phyloP scores from a whole-genome alignment of 1,140 invertebrate genomes.

The Venturia canescens region DNA sequence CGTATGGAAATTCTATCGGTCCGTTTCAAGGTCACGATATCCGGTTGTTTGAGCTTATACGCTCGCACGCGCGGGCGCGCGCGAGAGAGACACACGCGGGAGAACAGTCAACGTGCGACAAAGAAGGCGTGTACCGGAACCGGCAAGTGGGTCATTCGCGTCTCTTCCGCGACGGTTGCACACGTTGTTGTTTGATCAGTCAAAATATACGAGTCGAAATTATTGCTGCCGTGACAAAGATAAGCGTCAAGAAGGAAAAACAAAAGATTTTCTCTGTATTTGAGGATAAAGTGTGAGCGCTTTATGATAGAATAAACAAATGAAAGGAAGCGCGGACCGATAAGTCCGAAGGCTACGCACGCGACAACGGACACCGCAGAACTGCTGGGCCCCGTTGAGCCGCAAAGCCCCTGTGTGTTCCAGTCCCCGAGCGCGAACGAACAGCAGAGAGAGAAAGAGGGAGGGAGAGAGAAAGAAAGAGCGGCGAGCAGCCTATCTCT shows the following conservation, averaged over 20 bases:
- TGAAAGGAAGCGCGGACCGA: constrained; percentile 4
- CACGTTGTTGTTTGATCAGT: background rate
- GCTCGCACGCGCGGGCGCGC: background rate
- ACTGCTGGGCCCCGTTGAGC: constrained; percentile 47
- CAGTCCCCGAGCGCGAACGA: background rate
- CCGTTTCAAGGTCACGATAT: no score
- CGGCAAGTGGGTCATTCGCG: constrained; percentile 49
- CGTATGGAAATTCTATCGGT: no score
- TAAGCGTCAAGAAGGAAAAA: no score
- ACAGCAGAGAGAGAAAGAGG: background rate
- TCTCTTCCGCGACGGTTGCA: background rate
- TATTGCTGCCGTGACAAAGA: no score
- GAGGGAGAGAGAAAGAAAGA: background rate
- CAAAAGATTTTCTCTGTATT: no score
- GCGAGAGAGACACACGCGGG: no score
- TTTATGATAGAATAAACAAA: background rate
- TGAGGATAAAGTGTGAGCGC: no score
- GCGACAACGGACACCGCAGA: constrained; percentile 48
- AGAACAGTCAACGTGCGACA: background rate
- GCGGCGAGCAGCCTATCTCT: background rate
- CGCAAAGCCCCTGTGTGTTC: no score
- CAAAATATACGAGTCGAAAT: no score
- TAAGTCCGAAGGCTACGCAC: constrained; percentile 16
- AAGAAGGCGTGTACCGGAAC: constrained; percentile 41
- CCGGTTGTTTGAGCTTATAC: no score